phyloP scores from a whole-genome alignment of 2,113 vertebrate species.

The Montifringilla adamsi region DNA sequence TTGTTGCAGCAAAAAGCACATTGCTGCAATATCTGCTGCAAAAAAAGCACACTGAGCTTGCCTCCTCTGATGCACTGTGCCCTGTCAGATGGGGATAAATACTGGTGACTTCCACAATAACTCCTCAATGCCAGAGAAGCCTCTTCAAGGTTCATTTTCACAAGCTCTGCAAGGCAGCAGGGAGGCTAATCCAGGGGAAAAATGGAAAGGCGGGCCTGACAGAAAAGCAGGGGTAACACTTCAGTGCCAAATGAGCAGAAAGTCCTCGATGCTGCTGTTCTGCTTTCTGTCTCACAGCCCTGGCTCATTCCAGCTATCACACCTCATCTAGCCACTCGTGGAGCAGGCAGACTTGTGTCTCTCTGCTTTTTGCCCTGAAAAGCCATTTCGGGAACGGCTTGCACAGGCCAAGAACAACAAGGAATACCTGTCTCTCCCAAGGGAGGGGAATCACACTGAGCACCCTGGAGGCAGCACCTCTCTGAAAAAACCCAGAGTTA shows the following conservation, averaged over 20 bases:
- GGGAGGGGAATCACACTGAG: background rate
- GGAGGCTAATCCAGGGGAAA: accelerated
- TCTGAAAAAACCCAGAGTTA: background rate
- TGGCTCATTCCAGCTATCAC: background rate
- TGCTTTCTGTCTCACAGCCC: background rate
- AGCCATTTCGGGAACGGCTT: background rate
- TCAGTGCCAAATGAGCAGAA: background rate
- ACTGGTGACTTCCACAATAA: background rate
- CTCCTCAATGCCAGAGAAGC: background rate
- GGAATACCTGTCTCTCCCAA: background rate
- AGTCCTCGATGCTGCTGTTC: background rate
- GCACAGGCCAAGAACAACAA: background rate
- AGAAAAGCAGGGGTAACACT: background rate
- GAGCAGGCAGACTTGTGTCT: accelerated
- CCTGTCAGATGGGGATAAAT: background rate
- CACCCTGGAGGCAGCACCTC: background rate
- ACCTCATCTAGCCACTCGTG: background rate
- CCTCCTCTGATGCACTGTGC: background rate
- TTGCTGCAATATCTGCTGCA: background rate
- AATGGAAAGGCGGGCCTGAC: background rate
- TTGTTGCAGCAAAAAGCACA: background rate
- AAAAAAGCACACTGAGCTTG: background rate
- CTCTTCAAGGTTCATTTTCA: background rate
- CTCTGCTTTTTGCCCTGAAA: background rate
- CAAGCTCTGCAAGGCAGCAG: background rate